A percentile compares a stretch with the other conserved stretches of the same genome.
Evolutionary conservation across 1,140 invertebrate genomes (phyloP).

Genomic region (Pachyrhynchus sulphureomaculatus): DNA sequence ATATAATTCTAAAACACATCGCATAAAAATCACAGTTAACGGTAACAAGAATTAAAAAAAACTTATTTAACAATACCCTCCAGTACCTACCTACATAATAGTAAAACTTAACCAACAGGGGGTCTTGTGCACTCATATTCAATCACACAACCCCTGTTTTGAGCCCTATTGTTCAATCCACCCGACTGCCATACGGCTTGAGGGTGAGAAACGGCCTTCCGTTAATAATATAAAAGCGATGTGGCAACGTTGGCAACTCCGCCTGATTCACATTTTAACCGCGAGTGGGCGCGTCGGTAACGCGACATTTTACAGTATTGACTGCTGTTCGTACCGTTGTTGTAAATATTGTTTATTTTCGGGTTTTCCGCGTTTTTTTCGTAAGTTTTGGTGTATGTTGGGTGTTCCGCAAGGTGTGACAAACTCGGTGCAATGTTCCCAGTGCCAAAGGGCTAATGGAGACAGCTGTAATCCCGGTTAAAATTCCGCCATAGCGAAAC

Average conservation of each 20-base stretch:
- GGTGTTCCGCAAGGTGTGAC: constrained; percentile 35
- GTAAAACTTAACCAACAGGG: constrained; percentile 21
- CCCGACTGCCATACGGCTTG: constrained; percentile 3
- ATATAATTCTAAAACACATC: too few species aligned
- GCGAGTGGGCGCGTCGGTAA: constrained; percentile 41
- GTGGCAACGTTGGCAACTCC: constrained; percentile 37
- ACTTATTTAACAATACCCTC: constrained; percentile 3
- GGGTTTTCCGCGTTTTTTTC: constrained; percentile 49
- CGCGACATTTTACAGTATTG: constrained; percentile 64
- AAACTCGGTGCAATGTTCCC: constrained; percentile 54
- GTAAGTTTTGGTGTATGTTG: constrained; percentile 42
- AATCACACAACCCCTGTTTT: constrained; percentile 23
- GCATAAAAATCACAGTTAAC: too few species aligned
- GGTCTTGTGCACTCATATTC: constrained; percentile 20
- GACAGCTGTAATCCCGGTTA: constrained; percentile 46
- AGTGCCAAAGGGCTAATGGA: constrained; percentile 42
- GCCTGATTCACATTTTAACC: constrained; percentile 35
- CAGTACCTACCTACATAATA: constrained; percentile 8
- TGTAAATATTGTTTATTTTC: constrained; percentile 58
- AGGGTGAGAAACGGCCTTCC: constrained; percentile 2
- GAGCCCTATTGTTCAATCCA: constrained; percentile 27
- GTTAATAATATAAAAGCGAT: neutral
- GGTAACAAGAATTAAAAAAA: too few species aligned
- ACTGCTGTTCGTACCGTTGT: constrained; percentile 56
- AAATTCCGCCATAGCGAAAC: constrained; percentile 49